Percentiles rank a stretch among this genome's conserved stretches.
phyloP scores from a whole-genome alignment of 1,140 invertebrate species.

The Homarus americanus region DNA sequence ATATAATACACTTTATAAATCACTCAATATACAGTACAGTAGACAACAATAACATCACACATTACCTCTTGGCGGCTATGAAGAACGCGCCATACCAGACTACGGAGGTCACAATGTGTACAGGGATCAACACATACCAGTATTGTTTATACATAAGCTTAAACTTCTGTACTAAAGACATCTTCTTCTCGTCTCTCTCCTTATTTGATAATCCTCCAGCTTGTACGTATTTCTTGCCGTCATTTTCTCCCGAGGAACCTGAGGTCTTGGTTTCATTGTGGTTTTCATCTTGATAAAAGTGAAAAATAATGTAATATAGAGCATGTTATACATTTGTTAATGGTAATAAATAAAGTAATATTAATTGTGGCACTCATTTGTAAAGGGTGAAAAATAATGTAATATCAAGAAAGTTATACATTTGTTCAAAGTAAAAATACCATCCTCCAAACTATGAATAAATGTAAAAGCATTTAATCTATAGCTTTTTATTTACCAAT shows the following conservation, averaged over 20 bases:
- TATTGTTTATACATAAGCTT: constrained; percentile 95
- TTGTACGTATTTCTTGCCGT: not conserved
- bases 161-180: constrained; percentile 88
- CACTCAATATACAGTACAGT: too few species aligned
- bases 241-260: not conserved
- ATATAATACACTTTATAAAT: not conserved
- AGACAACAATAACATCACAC: not conserved
- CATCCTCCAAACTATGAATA: too few species aligned
- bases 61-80: constrained; percentile 90
- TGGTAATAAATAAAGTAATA: too few species aligned
- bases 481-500: too few species aligned
- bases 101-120: constrained; percentile 91
- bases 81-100: constrained; percentile 93
- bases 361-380: too few species aligned
- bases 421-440: too few species aligned
- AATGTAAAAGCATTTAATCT: too few species aligned
- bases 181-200: constrained; percentile 50
- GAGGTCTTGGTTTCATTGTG: constrained; percentile 20
- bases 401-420: too few species aligned
- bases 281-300: not conserved
- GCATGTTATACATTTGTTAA: too few species aligned
- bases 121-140: constrained; percentile 94
- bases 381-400: too few species aligned
- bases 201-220: not conserved
- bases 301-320: not conserved